Percentiles rank a stretch among this genome's conserved stretches.
These are phyloP conservation scores for Spermophilus dauricus DNA, from an alignment of 2,113 vertebrate species.

Conservation along the genomic window DNA sequence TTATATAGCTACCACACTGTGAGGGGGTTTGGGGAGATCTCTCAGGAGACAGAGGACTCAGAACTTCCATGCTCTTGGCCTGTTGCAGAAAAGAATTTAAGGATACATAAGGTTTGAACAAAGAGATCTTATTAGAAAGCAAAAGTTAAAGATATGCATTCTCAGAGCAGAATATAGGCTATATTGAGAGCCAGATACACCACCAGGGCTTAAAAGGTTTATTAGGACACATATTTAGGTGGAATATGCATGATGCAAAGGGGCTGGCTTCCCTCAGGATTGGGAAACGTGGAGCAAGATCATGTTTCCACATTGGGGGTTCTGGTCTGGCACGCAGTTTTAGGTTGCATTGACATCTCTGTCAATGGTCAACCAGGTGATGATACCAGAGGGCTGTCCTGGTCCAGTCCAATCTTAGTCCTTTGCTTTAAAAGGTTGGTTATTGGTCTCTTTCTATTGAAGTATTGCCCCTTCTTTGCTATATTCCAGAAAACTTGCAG, in stretches of 20 bases:
- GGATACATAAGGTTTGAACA: neutral
- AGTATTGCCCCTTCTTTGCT: too few relatives aligned
- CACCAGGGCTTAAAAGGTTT: neutral
- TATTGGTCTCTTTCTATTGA: too few relatives aligned
- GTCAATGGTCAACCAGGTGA: neutral
- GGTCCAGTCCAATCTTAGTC: too few relatives aligned
- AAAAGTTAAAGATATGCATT: neutral
- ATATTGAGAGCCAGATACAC: neutral
- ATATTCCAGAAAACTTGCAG: too few relatives aligned
- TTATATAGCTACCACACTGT: neutral
- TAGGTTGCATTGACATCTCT: neutral
- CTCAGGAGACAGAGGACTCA: neutral
- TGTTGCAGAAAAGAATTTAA: neutral
- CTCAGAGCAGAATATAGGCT: neutral
- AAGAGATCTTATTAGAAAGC: neutral
- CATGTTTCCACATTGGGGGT: neutral
- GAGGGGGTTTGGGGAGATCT: neutral
- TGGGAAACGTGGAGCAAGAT: neutral
- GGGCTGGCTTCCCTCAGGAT: neutral
- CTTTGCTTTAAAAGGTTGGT: too few relatives aligned
- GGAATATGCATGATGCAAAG: neutral
- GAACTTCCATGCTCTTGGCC: neutral
- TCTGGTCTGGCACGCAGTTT: neutral
- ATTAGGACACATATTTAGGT: neutral
- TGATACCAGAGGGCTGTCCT: too few relatives aligned